These are phyloP conservation scores for Hemibagrus wyckioides DNA, from an alignment of 2,113 vertebrate species.

Conservation along the genomic window DNA sequence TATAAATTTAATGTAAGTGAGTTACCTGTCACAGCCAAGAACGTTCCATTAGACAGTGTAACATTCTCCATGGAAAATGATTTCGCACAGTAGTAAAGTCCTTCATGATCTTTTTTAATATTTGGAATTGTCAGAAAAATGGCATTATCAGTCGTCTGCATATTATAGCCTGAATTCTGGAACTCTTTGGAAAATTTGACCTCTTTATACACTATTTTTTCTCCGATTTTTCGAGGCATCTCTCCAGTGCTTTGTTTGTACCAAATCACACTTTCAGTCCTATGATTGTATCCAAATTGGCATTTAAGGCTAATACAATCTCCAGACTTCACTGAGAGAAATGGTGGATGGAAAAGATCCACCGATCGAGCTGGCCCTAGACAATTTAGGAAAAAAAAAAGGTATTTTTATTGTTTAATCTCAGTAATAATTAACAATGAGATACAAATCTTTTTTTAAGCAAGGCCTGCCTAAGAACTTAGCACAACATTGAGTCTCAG, in stretches of 20 bases:
- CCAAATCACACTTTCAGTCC: not conserved
- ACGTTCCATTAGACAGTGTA: slow-evolving; percentile 15
- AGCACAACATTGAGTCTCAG: not conserved
- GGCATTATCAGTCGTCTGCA: not conserved
- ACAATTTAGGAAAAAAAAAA: not conserved
- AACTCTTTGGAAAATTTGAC: not conserved
- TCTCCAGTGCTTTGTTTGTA: not conserved
- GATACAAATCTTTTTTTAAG: too few species aligned
- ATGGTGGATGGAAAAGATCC: not conserved
- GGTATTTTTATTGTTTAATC: not conserved
- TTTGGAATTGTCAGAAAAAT: not conserved
- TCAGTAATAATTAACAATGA: too few species aligned
- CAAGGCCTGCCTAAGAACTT: too few species aligned
- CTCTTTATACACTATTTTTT: not conserved
- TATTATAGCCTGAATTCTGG: not conserved
- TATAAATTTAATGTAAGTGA: not conserved
- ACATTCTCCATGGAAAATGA: not conserved
- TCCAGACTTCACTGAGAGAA: not conserved
- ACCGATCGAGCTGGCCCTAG: not conserved
- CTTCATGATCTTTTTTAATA: slow-evolving; percentile 18
- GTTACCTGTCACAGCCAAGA: slow-evolving; percentile 30
- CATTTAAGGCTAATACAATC: not conserved
- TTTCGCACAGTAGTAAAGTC: slow-evolving; percentile 22
- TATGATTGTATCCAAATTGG: not conserved
- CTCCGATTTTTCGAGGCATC: not conserved